Conservation (phyloP, 2,113 vertebrate genomes). For the Agelaius tricolor region DNA sequence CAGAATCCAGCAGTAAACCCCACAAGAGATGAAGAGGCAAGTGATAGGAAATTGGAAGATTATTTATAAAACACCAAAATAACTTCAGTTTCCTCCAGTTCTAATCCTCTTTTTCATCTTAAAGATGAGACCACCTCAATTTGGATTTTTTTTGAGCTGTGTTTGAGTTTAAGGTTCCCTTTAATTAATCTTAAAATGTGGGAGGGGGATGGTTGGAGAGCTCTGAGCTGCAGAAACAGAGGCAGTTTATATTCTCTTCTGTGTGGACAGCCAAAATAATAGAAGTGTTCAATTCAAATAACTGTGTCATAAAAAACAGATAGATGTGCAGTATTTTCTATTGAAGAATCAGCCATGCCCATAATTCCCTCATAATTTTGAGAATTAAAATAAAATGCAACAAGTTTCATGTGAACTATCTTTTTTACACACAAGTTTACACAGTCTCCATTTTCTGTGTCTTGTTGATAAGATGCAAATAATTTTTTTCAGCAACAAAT, state of each 20-base stretch:
- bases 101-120: neutral
- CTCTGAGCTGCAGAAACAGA: neutral
- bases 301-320: neutral
- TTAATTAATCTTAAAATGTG: neutral
- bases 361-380: neutral
- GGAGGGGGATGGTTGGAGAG: neutral
- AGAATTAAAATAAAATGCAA: neutral
- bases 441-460: neutral
- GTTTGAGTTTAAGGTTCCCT: neutral
- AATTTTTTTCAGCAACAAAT: neutral
- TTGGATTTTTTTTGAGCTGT: neutral
- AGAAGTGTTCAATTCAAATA: neutral
- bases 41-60: conserved; percentile 6
- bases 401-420: neutral
- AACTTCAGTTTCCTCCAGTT: neutral
- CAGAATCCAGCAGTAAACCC: neutral
- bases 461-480: neutral
- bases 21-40: neutral
- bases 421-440: neutral
- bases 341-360: neutral
- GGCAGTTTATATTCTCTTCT: neutral
- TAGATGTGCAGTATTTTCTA: neutral
- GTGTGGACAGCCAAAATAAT: neutral
- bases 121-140: neutral
- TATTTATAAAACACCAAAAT: conserved; percentile 7